Percentiles rank a stretch among this genome's conserved stretches.
phyloP scores from a whole-genome alignment of 30 jellyfish, hydroid and myxozoan genomes.

The Hydractinia echinata region DNA sequence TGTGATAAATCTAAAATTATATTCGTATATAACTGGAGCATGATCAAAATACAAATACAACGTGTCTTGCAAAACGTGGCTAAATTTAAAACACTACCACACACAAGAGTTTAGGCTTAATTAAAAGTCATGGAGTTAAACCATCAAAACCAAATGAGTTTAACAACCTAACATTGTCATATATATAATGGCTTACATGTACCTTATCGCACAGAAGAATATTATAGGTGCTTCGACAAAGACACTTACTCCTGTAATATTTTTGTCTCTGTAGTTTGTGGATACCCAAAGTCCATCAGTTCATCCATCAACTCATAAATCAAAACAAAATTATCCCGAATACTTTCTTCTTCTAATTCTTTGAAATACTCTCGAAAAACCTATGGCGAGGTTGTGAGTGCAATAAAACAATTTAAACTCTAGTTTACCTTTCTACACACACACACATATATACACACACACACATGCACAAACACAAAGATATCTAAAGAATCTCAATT shows the following conservation, averaged over 20 bases:
- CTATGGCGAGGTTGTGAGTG: slow-evolving; percentile 15
- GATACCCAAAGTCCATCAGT: slow-evolving; percentile 96
- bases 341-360: slow-evolving; percentile 97
- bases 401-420: too few species aligned
- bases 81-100: too few species aligned
- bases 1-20: slow-evolving; percentile 69
- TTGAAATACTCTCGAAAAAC: slow-evolving; percentile 81
- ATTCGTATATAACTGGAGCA: background rate
- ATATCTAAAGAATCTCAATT: background rate
- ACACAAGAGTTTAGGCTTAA: too few species aligned
- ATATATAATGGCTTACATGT: too few species aligned
- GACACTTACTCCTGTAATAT: slow-evolving; percentile 84
- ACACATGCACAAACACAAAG: background rate
- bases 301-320: slow-evolving; percentile 92
- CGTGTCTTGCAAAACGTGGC: too few species aligned
- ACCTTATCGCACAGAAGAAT: too few species aligned
- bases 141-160: too few species aligned
- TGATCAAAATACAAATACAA: too few species aligned
- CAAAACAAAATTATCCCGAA: slow-evolving; percentile 87
- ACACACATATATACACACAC: too few species aligned
- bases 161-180: too few species aligned
- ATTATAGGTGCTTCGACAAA: background rate
- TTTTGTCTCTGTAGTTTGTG: slow-evolving; percentile 98
- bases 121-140: too few species aligned
- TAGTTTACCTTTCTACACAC: too few species aligned